phyloP scores from a whole-genome alignment of 2,113 vertebrate genomes.

The Ibidorhyncha struthersii region DNA sequence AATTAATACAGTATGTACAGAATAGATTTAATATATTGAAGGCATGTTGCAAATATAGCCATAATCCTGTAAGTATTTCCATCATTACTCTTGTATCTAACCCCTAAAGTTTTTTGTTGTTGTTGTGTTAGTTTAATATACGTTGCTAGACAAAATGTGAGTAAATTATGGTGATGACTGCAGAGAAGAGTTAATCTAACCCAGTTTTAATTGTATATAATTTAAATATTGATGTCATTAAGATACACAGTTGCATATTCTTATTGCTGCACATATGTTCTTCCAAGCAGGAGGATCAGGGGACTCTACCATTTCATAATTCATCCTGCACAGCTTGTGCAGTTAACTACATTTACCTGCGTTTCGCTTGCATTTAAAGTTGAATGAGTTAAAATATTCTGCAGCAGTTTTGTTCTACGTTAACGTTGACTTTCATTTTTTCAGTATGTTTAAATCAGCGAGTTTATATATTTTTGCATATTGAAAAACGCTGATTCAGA shows the following conservation, averaged over 20 bases:
- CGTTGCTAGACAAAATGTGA: background rate
- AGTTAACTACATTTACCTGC: background rate
- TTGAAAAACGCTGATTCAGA: background rate
- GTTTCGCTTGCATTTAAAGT: background rate
- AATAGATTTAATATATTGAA: background rate
- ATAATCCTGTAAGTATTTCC: background rate
- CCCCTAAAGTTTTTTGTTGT: background rate
- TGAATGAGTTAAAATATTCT: background rate
- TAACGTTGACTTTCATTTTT: background rate
- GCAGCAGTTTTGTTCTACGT: background rate
- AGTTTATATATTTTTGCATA: fast-evolving
- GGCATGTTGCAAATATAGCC: background rate
- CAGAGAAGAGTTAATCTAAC: background rate
- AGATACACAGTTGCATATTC: background rate
- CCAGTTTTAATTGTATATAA: background rate
- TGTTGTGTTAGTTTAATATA: background rate
- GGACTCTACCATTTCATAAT: background rate
- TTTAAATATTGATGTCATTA: background rate
- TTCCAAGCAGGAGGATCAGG: background rate
- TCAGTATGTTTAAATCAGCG: background rate
- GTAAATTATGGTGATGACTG: background rate
- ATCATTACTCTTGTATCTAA: background rate
- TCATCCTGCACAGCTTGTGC: background rate
- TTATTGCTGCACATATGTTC: background rate
- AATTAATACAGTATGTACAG: background rate